phyloP scores from a whole-genome alignment of 1,140 invertebrate species.

The Aplysia californica region DNA sequence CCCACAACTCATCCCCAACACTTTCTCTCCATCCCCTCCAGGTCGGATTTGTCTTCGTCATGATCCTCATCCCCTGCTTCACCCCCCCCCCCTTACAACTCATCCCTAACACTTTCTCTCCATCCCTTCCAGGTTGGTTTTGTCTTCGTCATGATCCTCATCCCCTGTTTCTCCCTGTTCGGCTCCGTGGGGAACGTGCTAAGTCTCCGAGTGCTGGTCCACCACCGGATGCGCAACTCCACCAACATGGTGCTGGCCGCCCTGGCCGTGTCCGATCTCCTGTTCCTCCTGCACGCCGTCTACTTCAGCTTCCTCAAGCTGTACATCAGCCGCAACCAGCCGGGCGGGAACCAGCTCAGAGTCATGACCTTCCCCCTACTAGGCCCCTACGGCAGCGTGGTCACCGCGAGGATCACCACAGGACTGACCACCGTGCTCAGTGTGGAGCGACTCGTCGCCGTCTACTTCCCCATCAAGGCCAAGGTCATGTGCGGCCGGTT shows the following conservation, averaged over 20 bases:
- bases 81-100: too few relatives aligned
- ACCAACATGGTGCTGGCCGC: conserved; percentile 51
- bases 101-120: too few relatives aligned
- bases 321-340: conserved; percentile 35
- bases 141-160: conserved; percentile 46
- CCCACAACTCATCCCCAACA: too few relatives aligned
- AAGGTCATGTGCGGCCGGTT: conserved; percentile 46
- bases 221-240: conserved; percentile 48
- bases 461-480: conserved; percentile 55
- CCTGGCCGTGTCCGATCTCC: conserved; percentile 51
- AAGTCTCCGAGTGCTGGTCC: conserved; percentile 48
- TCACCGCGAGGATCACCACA: conserved; percentile 54
- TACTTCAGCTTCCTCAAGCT: conserved; percentile 47
- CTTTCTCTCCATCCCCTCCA: too few relatives aligned
- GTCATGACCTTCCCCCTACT: conserved; percentile 47
- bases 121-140: conserved; percentile 37
- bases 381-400: conserved; percentile 53
- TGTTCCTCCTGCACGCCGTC: conserved; percentile 52
- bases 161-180: conserved; percentile 42
- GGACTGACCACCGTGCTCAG: conserved; percentile 51
- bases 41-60: conserved; percentile 41
- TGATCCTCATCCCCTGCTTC: too few relatives aligned
- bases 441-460: conserved; percentile 55
- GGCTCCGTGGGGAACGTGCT: conserved; percentile 54
- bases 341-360: conserved; percentile 35